phyloP scores from a whole-genome alignment of 2,797 vertebrate species.

The Pangasius sanitwongsei region DNA sequence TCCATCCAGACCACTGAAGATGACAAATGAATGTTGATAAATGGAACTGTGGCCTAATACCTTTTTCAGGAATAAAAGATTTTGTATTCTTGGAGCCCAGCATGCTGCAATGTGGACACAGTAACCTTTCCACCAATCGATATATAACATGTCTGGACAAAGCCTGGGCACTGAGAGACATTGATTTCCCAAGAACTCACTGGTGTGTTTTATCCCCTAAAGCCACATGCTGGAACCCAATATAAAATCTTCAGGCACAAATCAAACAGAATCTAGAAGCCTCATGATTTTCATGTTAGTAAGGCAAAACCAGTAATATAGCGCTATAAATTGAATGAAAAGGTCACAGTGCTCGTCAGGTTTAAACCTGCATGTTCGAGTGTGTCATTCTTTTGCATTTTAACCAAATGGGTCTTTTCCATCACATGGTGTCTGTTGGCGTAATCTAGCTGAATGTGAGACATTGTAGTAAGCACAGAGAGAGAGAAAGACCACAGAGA shows the following conservation, averaged over 20 bases:
- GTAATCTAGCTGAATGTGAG: not conserved
- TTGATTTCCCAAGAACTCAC: slow-evolving; percentile 50
- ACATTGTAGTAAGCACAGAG: not conserved
- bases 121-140: slow-evolving; percentile 47
- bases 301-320: not conserved
- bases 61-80: slow-evolving; percentile 41
- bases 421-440: not conserved
- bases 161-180: slow-evolving; percentile 47
- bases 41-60: slow-evolving; percentile 14
- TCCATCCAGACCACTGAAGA: slow-evolving; percentile 21
- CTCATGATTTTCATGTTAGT: not conserved
- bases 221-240: slow-evolving; percentile 40
- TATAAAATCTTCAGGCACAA: slow-evolving; percentile 38
- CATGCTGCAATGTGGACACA: slow-evolving; percentile 41
- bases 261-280: slow-evolving; percentile 25
- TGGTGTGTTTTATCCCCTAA: slow-evolving; percentile 39
- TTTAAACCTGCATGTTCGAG: not conserved
- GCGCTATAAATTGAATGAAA: not conserved
- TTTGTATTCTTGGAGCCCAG: slow-evolving; percentile 35
- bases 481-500: not conserved
- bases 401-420: not conserved
- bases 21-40: slow-evolving; percentile 31
- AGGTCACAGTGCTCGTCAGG: not conserved
- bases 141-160: slow-evolving; percentile 48
- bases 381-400: not conserved